phyloP scores from a whole-genome alignment of 2,888 invertebrate species.

The Muschampia staudingeri region DNA sequence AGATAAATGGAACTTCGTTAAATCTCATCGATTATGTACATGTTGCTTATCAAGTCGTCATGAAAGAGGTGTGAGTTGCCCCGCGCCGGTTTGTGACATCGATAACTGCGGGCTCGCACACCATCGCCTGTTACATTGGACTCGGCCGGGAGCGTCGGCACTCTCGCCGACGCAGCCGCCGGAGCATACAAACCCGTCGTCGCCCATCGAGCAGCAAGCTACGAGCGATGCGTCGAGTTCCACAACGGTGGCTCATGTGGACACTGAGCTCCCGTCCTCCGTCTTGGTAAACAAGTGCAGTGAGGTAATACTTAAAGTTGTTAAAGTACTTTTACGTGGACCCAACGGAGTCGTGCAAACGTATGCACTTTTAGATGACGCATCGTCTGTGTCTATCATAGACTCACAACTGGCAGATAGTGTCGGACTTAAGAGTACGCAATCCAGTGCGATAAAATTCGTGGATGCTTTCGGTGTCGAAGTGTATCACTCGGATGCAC shows the following conservation, averaged over 20 bases:
- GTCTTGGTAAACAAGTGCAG: conserved; percentile 44
- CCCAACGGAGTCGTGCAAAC: neutral
- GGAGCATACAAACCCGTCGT: neutral
- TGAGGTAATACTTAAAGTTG: conserved; percentile 23
- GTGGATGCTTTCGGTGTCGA: neutral
- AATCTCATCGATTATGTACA: neutral
- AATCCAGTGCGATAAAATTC: neutral
- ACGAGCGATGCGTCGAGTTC: neutral
- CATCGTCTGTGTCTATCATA: conserved; percentile 1
- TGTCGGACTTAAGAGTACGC: neutral
- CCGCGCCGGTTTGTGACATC: conserved; percentile 46
- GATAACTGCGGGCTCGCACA: conserved; percentile 56
- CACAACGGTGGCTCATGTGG: neutral
- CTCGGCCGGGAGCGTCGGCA: neutral
- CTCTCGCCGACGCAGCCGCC: neutral
- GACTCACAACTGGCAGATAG: neutral
- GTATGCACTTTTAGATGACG: conserved; percentile 6
- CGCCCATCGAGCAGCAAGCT: neutral
- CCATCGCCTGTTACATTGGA: conserved; percentile 51
- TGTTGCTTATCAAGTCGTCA: conserved; percentile 24
- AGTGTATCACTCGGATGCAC: neutral
- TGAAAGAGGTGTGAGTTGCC: conserved; percentile 25
- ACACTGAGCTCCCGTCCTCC: conserved; percentile 4
- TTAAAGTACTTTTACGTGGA: neutral
- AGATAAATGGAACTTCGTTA: conserved; percentile 6